Evolutionary conservation across 2,113 vertebrate genomes (phyloP).

Genomic region (Litocranius walleri): DNA sequence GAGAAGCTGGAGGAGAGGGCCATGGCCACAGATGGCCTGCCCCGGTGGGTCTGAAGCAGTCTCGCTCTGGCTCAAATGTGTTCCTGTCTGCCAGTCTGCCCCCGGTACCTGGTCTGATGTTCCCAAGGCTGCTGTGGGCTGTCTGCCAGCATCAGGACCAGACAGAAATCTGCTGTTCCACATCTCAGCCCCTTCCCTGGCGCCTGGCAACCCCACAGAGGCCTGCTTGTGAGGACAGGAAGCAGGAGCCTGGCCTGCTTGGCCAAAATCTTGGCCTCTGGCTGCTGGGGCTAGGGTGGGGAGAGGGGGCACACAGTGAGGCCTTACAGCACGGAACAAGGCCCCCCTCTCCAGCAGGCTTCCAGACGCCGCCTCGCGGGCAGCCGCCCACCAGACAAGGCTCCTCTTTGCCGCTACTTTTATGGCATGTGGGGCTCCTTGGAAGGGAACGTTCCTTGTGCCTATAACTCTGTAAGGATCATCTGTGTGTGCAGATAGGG

Average conservation of each 20-base stretch:
- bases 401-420: background rate
- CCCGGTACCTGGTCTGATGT: background rate
- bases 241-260: background rate
- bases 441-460: background rate
- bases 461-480: background rate
- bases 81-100: background rate
- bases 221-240: constrained; percentile 24
- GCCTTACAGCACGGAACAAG: background rate
- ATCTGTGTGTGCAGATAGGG: background rate
- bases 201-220: constrained; percentile 29
- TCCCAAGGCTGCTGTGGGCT: background rate
- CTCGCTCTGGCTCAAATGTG: background rate
- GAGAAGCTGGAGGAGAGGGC: background rate
- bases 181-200: background rate
- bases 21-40: background rate
- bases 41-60: accelerated
- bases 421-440: background rate
- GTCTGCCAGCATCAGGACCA: constrained; percentile 30
- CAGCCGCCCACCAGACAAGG: background rate
- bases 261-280: background rate
- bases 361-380: background rate
- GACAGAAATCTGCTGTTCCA: constrained; percentile 46
- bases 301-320: background rate
- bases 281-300: background rate
- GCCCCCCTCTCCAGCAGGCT: background rate